A percentile compares a stretch with the other conserved stretches of the same genome.
Evolutionary conservation across 1,140 invertebrate genomes (phyloP).

Genomic region (Cylas formicarius): DNA sequence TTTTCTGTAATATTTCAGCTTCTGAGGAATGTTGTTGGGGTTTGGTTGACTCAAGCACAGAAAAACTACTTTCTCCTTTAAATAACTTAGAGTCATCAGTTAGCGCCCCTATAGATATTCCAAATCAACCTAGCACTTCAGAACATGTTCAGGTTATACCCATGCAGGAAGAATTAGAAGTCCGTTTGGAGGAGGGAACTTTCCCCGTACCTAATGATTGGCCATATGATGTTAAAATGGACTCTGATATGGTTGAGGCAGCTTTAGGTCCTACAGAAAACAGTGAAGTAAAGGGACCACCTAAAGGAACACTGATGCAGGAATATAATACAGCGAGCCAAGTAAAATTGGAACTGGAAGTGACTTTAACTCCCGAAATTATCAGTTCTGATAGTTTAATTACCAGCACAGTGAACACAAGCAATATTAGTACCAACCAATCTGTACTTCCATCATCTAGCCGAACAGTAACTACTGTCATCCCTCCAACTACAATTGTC

Average conservation of each 20-base stretch:
- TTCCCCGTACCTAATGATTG: conserved; percentile 41
- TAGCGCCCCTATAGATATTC: conserved; percentile 3
- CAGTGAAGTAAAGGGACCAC: conserved; percentile 18
- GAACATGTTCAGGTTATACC: conserved; percentile 40
- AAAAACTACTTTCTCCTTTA: conserved; percentile 41
- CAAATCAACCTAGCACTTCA: conserved; percentile 6
- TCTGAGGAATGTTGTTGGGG: conserved; percentile 42
- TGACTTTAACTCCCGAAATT: conserved; percentile 47
- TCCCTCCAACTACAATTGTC: conserved; percentile 48
- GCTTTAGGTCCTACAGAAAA: conserved; percentile 29
- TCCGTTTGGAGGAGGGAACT: conserved; percentile 43
- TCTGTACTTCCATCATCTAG: conserved; percentile 31
- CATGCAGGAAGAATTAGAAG: conserved; percentile 48
- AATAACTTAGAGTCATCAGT: conserved; percentile 36
- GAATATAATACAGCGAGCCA: conserved; percentile 26
- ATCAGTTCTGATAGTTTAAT: conserved; percentile 41
- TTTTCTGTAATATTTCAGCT: too few species aligned
- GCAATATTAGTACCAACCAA: conserved; percentile 36
- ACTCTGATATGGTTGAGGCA: conserved; percentile 39
- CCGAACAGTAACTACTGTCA: conserved; percentile 40
- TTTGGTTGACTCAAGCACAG: conserved; percentile 44
- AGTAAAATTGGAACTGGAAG: conserved; percentile 46
- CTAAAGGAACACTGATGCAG: too few species aligned
- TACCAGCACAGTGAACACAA: conserved; percentile 40
- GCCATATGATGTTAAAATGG: conserved; percentile 40